Evolutionary conservation across 53 echinoderm and acorn worm genomes (phyloP), one percentile per base, ranked within the genome.

Genomic region (Echinometra lucunter): DNA sequence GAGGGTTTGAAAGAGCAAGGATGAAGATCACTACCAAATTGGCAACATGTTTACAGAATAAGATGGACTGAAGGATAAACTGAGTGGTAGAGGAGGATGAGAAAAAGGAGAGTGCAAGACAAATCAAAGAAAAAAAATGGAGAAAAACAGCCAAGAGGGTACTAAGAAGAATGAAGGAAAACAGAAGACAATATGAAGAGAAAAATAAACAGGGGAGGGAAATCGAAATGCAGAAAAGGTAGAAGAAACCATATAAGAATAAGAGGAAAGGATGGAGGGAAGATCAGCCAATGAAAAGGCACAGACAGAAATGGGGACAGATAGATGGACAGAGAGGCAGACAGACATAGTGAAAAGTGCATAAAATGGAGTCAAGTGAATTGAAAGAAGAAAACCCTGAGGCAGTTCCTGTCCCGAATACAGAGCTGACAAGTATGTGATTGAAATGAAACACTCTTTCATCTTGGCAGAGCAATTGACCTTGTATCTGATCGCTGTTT

Each of bases 321-420:
- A 38, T 30, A 38, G 60, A 90, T 7, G 9, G 11, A 60, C 37
- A 90, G 23, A 57, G 38, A 21, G 90, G 58, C 4, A 63, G 63
- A 21, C 18, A 90, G 63, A 28, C 25, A 90, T 17, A 66, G 38
- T 35, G 53, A 89, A 49, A 49, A 27, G 27, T 37, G 23, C 9
- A 63, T 9, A 21, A 63, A 63, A 63, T 63, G 21, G 23, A 25
- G 23, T 5, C 6, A n/a, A 34, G 38, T 28, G 60, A 89, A 28
- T 55, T 5, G 63, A 60, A 40, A 90, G 42, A 58, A 58, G 13
- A 2, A 25, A 58, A 58, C 90, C 53, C 55, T 16, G 55, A 53
- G 88, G 88, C 88, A 49, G 56, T 53, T 88, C 88, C 88, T 82
- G 83, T 82, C 42, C 45, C 23, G 83, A 44, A 82, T 44, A 82